Evolutionary conservation across 1,140 invertebrate species (phyloP).

Genomic region (Apis cerana): DNA sequence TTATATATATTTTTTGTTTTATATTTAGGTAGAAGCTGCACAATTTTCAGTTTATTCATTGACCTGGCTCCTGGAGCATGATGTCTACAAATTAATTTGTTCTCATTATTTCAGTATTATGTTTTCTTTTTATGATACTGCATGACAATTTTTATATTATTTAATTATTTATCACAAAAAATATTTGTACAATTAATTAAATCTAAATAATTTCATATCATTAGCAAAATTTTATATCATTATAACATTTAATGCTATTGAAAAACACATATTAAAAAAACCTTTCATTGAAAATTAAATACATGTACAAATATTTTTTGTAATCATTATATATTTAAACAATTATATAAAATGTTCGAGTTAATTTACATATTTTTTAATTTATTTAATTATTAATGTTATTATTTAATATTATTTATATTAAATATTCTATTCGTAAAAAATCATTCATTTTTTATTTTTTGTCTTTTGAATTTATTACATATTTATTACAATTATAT

Average conservation of each 20-base stretch:
- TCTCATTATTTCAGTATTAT: slow-evolving; percentile 60
- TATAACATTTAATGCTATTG: too few relatives aligned
- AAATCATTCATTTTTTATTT: not conserved
- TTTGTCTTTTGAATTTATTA: not conserved
- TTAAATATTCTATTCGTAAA: not conserved
- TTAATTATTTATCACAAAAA: slow-evolving; percentile 11
- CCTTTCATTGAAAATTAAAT: too few relatives aligned
- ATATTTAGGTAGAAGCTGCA: slow-evolving; percentile 75
- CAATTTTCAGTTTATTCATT: slow-evolving; percentile 74
- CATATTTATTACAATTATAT: not conserved
- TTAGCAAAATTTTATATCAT: too few relatives aligned
- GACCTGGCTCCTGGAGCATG: slow-evolving; percentile 73
- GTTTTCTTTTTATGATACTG: slow-evolving; percentile 58
- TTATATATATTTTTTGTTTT: slow-evolving; percentile 72
- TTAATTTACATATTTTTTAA: slow-evolving; percentile 26
- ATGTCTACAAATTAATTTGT: slow-evolving; percentile 69
- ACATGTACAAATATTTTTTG: too few relatives aligned
- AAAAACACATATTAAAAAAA: too few relatives aligned
- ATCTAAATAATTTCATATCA: too few relatives aligned
- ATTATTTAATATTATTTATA: not conserved
- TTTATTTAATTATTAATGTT: not conserved
- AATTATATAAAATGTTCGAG: slow-evolving; percentile 39
- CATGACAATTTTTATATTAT: slow-evolving; percentile 39
- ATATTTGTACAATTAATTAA: too few relatives aligned
- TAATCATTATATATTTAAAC: not conserved